These are phyloP conservation scores for Sympetrum striolatum DNA, from an alignment of 2,888 invertebrate genomes.

Conservation along the genomic window DNA sequence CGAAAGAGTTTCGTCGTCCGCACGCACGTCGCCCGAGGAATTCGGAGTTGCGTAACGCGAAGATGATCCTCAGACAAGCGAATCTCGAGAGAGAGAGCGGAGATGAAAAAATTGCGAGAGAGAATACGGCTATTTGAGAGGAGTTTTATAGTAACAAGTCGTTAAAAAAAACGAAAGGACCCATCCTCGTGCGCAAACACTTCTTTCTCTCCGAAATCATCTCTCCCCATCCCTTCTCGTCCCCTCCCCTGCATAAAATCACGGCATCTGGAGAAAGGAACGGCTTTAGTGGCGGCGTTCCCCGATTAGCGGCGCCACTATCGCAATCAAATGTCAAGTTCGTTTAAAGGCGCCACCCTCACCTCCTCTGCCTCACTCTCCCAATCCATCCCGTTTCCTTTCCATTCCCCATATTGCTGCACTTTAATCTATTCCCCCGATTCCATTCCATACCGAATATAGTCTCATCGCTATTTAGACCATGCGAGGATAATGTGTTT, in stretches of 20 bases:
- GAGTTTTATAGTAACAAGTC: background rate
- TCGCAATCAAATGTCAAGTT: background rate
- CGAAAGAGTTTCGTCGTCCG: too few relatives aligned
- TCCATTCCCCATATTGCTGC: too few relatives aligned
- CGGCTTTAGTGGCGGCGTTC: background rate
- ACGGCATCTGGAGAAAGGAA: background rate
- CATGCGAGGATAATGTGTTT: too few relatives aligned
- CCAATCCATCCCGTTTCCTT: background rate
- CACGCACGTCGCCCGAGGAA: too few relatives aligned
- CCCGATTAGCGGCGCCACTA: background rate
- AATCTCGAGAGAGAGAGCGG: background rate
- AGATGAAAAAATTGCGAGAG: background rate
- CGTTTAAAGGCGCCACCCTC: background rate
- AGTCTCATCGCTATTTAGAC: too few relatives aligned
- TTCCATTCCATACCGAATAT: too few relatives aligned
- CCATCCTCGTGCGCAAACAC: background rate
- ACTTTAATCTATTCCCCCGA: too few relatives aligned
- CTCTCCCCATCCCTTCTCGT: background rate
- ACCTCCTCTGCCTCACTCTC: background rate
- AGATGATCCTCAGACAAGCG: too few relatives aligned
- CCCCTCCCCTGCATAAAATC: background rate
- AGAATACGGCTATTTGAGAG: background rate
- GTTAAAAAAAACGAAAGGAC: background rate
- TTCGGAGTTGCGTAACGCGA: too few relatives aligned
- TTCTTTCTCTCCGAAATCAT: background rate